Conservation (phyloP, 2,888 invertebrate genomes). For the Brassicogethes aeneus region DNA sequence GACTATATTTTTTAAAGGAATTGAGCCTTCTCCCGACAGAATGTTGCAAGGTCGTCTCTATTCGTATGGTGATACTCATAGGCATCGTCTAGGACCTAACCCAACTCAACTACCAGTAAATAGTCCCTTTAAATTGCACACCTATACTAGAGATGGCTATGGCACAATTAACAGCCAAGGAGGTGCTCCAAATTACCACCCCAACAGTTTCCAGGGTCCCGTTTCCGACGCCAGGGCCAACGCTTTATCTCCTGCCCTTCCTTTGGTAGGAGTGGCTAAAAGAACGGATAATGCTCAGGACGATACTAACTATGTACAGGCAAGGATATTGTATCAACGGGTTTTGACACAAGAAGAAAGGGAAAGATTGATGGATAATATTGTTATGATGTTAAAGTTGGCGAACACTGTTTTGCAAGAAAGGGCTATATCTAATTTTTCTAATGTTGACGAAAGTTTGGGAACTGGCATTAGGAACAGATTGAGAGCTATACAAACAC, state of each 20-base stretch:
- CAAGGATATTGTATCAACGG: slow-evolving; percentile 67
- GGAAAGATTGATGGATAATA: slow-evolving; percentile 67
- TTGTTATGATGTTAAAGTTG: slow-evolving; percentile 65
- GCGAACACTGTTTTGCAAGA: slow-evolving; percentile 82
- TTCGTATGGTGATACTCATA: slow-evolving; percentile 86
- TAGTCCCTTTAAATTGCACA: slow-evolving; percentile 70
- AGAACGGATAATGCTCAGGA: slow-evolving; percentile 64
- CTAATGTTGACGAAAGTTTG: slow-evolving; percentile 69
- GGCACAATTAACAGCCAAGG: slow-evolving; percentile 59
- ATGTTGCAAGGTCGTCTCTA: slow-evolving; percentile 86
- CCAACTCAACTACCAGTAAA: slow-evolving; percentile 89
- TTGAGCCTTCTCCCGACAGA: slow-evolving; percentile 88
- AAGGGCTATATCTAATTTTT: slow-evolving; percentile 76
- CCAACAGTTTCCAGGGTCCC: slow-evolving; percentile 92
- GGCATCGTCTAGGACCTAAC: slow-evolving; percentile 85
- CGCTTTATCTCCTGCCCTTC: slow-evolving; percentile 49
- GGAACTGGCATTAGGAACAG: slow-evolving; percentile 59
- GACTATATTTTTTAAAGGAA: slow-evolving; percentile 52
- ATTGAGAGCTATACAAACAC: slow-evolving; percentile 17
- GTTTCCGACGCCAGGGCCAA: slow-evolving; percentile 58
- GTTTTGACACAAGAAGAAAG: slow-evolving; percentile 64
- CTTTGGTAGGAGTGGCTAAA: slow-evolving; percentile 63
- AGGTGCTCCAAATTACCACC: slow-evolving; percentile 93
- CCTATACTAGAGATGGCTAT: slow-evolving; percentile 85
- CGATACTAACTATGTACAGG: slow-evolving; percentile 89